phyloP scores from a whole-genome alignment of 2,113 vertebrate species.

The Lucifuga dentata region DNA sequence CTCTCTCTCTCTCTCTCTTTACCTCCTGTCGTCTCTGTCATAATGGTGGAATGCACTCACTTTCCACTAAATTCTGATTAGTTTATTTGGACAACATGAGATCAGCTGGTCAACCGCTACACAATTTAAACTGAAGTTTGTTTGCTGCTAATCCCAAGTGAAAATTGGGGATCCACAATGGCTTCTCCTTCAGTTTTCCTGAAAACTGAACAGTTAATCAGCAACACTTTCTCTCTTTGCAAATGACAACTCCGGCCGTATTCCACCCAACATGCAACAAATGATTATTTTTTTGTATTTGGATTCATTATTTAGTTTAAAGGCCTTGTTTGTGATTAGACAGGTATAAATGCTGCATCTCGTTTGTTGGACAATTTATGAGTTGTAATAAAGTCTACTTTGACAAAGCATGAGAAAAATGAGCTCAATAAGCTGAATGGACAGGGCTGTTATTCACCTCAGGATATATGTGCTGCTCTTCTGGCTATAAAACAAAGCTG shows the following conservation, averaged over 20 bases:
- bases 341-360: not conserved
- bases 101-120: slow-evolving; percentile 32
- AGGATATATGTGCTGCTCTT: no score
- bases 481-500: no score
- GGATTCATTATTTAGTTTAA: not conserved
- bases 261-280: not conserved
- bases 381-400: slow-evolving; percentile 9
- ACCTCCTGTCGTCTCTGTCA: no score
- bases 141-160: slow-evolving; percentile 24
- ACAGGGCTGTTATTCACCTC: not conserved
- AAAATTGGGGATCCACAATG: not conserved
- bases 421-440: not conserved
- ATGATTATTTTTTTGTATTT: not conserved
- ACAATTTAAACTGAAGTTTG: not conserved
- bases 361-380: not conserved
- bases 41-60: not conserved
- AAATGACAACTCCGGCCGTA: not conserved
- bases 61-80: slow-evolving; percentile 26
- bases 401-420: slow-evolving; percentile 8
- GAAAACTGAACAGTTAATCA: not conserved
- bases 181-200: not conserved
- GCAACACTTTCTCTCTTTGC: not conserved
- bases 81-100: slow-evolving; percentile 3
- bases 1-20: not conserved
- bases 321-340: not conserved